Base-by-base conservation (phyloP, 35 echinoderm and acorn worm genomes). In the Apostichopus californicus region DNA sequence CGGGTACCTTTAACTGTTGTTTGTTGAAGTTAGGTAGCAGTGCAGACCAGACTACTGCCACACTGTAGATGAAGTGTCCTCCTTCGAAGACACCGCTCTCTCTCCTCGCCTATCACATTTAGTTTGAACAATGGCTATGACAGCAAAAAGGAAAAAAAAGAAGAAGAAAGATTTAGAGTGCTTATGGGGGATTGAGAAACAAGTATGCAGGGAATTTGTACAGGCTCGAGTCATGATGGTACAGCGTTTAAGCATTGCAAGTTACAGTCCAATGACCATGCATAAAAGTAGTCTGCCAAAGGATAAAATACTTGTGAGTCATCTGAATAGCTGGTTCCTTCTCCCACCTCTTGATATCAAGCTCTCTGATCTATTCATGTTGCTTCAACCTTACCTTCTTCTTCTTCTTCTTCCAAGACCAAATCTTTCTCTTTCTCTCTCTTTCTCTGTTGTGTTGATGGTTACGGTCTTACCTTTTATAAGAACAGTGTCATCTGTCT, bases 191-290 rank as follows among this genome's bases (percentile, higher is more conserved):
- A 53, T 56, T 54, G 78, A 46, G 78, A 4, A 55, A 83, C 34
- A 55, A 56, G 80, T 55, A 83, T 83, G 80, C 80, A 55, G 80
- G 80, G 80, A 83, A 83, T 83, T 46, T 83, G 80, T 55, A 56
- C 55, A 56, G 78, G 15, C 46, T 53, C 34, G 6, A 55, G 80
- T 20, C 80, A 53, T 3, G 11, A 53, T 13, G 54, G 17, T 83
- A 56, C 26, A 17, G 8, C n/a, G 25, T 56, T 25, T 55, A 25
- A 83, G 52, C 80, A 83, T 68, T 68, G 18, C 3, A 68, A 83
- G 80, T 55, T 83, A 83, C 55, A 56, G 80, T 83, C 80, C 80
- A 83, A 53, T 55, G 80, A 46, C 55, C 34, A 12, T n/a, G 7
- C 6, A 56, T 53, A 83, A 56, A 83, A 6, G 52, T 83, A 83